A percentile compares a stretch with the other conserved stretches of the same genome.
Conservation (phyloP, 2,797 vertebrate species). For the Coregonus sp. region DNA sequence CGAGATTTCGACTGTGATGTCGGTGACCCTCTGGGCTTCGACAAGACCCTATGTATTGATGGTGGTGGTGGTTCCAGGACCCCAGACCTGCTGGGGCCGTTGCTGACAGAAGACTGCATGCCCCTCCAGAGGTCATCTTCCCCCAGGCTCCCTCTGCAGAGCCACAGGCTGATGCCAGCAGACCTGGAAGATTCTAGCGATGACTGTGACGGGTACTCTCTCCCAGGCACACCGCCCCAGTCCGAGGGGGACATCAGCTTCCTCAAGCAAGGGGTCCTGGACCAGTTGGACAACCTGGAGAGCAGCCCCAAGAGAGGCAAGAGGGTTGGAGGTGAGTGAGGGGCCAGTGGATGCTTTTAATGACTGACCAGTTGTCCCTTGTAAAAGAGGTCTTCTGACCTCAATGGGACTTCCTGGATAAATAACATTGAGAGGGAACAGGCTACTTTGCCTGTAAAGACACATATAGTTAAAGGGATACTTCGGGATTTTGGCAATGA, state of each 20-base stretch:
- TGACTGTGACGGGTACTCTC: conserved; percentile 15
- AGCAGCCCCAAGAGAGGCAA: conserved; percentile 18
- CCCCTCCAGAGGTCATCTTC: background rate
- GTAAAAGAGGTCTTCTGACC: background rate
- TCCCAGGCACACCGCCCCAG: background rate
- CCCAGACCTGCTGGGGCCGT: background rate
- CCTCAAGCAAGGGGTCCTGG: conserved; percentile 32
- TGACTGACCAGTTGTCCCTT: background rate
- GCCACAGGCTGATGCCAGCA: background rate
- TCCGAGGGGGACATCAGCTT: conserved; percentile 14
- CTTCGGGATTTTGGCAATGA: too few relatives aligned
- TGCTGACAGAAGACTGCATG: background rate
- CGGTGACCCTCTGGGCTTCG: background rate
- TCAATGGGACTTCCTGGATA: background rate
- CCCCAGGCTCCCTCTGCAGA: background rate
- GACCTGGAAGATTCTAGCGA: conserved; percentile 33
- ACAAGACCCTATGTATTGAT: background rate
- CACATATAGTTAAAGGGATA: background rate
- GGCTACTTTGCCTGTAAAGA: background rate
- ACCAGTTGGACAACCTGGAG: conserved; percentile 21
- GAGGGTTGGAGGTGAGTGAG: conserved; percentile 59
- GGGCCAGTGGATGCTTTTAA: background rate
- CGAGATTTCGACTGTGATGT: background rate
- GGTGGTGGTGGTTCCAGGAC: background rate
- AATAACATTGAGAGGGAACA: background rate